Percentiles rank a stretch among this genome's conserved stretches.
These are phyloP conservation scores for Sesia apiformis DNA, from an alignment of 2,888 invertebrate genomes.

Conservation along the genomic window DNA sequence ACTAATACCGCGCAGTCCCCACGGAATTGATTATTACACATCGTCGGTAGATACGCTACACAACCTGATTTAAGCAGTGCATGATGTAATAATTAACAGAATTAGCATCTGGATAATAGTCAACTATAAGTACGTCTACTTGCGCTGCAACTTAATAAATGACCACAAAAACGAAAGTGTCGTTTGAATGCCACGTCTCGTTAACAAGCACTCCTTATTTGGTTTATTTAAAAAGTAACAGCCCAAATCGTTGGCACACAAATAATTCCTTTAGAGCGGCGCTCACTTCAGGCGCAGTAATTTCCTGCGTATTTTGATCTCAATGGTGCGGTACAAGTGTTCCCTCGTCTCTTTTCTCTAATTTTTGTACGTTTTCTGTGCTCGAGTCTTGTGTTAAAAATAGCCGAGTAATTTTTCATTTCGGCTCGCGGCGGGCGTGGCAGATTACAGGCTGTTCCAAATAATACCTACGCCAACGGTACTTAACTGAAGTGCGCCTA, in stretches of 20 bases:
- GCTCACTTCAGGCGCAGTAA: constrained; percentile 57
- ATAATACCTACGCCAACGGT: constrained; percentile 55
- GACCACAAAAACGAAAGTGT: constrained; percentile 28
- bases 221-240: constrained; percentile 67
- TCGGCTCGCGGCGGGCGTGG: constrained; percentile 68
- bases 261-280: constrained; percentile 52
- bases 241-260: constrained; percentile 62
- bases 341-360: constrained; percentile 69
- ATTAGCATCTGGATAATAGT: neutral
- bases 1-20: constrained; percentile 1
- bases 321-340: constrained; percentile 72
- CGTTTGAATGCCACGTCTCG: constrained; percentile 38
- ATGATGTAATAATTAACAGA: neutral
- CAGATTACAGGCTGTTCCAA: constrained; percentile 69
- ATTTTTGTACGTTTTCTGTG: constrained; percentile 72
- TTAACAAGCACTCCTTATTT: constrained; percentile 54
- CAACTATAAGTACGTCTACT: neutral
- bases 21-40: constrained; percentile 14
- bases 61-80: neutral
- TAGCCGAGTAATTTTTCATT: constrained; percentile 72
- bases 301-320: constrained; percentile 73
- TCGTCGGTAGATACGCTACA: constrained; percentile 1
- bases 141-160: neutral
- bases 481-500: constrained; percentile 57
- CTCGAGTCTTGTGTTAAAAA: constrained; percentile 68